Percentiles rank a stretch among this genome's conserved stretches.
Conservation (phyloP, 1,140 invertebrate genomes). For the Lamellibrachia luymesi region DNA sequence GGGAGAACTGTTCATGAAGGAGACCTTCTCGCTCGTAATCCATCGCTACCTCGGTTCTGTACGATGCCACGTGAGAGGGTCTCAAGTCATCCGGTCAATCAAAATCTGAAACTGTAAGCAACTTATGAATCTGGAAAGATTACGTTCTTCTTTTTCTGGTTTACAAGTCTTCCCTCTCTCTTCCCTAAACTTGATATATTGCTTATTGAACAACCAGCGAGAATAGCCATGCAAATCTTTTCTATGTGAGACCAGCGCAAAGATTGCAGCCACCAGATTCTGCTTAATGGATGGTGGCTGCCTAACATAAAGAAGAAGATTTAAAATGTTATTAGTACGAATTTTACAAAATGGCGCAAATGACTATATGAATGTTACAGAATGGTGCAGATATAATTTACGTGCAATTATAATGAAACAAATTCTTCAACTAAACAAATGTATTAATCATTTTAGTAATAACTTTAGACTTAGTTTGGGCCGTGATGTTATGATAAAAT, state of each 20-base stretch:
- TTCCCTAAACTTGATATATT: neutral
- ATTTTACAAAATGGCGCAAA: too few relatives aligned
- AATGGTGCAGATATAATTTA: too few relatives aligned
- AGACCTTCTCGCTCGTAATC: slow-evolving; percentile 39
- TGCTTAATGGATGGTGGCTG: too few relatives aligned
- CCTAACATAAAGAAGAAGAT: too few relatives aligned
- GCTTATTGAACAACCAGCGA: neutral
- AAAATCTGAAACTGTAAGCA: neutral
- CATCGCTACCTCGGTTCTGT: neutral
- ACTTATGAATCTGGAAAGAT: neutral
- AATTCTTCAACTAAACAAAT: too few relatives aligned
- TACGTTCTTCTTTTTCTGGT: neutral
- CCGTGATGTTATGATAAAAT: too few relatives aligned
- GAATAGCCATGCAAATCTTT: neutral
- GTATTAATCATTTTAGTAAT: too few relatives aligned
- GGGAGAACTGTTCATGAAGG: slow-evolving; percentile 46
- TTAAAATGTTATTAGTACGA: too few relatives aligned
- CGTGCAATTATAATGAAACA: too few relatives aligned
- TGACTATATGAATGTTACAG: too few relatives aligned
- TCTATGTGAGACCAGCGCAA: neutral
- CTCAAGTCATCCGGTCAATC: neutral
- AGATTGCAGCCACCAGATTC: too few relatives aligned
- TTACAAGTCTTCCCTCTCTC: neutral
- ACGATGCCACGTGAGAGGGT: neutral
- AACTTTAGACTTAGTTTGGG: too few relatives aligned